Conservation (phyloP, 2,888 invertebrate species). For the Temnothorax unifasciatus region DNA sequence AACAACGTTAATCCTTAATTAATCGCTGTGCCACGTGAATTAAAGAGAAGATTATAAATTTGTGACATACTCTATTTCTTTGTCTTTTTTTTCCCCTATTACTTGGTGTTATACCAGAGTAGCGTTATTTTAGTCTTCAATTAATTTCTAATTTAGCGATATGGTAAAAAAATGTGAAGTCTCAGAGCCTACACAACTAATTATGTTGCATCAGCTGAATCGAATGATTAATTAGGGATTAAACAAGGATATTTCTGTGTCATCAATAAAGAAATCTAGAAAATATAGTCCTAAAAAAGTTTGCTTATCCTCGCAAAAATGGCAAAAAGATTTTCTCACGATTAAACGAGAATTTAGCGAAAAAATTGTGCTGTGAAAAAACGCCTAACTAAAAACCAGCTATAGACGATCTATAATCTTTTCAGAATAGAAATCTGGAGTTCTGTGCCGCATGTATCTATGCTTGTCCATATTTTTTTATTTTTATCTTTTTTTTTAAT, state of each 20-base stretch:
- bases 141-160: constrained; percentile 5
- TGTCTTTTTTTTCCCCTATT: neutral
- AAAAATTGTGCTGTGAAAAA: constrained; percentile 60
- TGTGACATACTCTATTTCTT: neutral
- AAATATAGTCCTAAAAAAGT: constrained; percentile 1
- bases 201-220: neutral
- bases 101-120: neutral
- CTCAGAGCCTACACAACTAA: neutral
- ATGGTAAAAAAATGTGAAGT: constrained; percentile 1
- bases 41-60: constrained; percentile 10
- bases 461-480: neutral
- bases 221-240: constrained; percentile 3
- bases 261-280: constrained; percentile 18
- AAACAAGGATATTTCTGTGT: neutral
- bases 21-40: constrained; percentile 3
- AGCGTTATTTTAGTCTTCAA: neutral
- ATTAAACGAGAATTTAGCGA: constrained; percentile 64
- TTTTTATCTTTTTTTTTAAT: neutral
- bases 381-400: constrained; percentile 54
- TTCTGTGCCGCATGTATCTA: neutral
- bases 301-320: constrained; percentile 13
- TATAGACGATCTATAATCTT: constrained; percentile 23
- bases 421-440: neutral
- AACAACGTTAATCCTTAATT: constrained; percentile 18
- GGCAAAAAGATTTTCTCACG: constrained; percentile 60